phyloP scores from a whole-genome alignment of 2,113 vertebrate species.

The Apistogramma diplotaenia region DNA sequence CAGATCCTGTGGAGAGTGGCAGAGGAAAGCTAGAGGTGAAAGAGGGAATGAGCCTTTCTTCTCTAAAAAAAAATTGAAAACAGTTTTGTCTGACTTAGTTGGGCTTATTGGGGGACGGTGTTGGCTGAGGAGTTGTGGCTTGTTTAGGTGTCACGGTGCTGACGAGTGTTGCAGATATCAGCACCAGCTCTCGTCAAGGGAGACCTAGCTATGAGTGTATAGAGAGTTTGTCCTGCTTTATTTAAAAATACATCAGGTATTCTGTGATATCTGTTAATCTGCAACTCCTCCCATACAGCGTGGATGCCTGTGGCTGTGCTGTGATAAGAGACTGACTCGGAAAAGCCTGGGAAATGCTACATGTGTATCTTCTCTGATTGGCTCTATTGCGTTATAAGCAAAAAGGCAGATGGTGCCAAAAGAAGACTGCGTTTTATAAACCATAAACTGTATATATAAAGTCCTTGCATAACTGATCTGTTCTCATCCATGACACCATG shows the following conservation, averaged over 20 bases:
- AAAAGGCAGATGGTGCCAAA: neutral
- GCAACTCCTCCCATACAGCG: neutral
- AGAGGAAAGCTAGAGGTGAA: slow-evolving; percentile 22
- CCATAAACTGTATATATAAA: neutral
- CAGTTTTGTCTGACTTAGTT: slow-evolving; percentile 1
- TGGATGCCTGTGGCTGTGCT: slow-evolving; percentile 20
- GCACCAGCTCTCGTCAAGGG: neutral
- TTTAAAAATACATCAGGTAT: neutral
- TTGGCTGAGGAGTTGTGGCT: neutral
- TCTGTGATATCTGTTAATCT: slow-evolving; percentile 32
- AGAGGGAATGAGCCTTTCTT: slow-evolving; percentile 1
- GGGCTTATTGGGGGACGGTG: neutral
- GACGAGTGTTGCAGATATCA: neutral
- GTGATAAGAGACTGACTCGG: slow-evolving; percentile 33
- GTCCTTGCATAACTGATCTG: neutral
- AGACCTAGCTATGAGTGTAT: neutral
- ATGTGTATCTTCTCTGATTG: slow-evolving; percentile 35
- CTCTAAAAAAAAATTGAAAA: neutral
- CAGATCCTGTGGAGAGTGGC: slow-evolving; percentile 43
- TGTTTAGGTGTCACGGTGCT: neutral
- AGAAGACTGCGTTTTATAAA: neutral
- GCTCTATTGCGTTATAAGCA: slow-evolving; percentile 1
- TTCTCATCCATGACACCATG: neutral
- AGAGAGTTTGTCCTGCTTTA: neutral
- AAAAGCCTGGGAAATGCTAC: slow-evolving; percentile 34